phyloP scores from a whole-genome alignment of 1,140 invertebrate genomes.

The Cardiocondyla obscurior region DNA sequence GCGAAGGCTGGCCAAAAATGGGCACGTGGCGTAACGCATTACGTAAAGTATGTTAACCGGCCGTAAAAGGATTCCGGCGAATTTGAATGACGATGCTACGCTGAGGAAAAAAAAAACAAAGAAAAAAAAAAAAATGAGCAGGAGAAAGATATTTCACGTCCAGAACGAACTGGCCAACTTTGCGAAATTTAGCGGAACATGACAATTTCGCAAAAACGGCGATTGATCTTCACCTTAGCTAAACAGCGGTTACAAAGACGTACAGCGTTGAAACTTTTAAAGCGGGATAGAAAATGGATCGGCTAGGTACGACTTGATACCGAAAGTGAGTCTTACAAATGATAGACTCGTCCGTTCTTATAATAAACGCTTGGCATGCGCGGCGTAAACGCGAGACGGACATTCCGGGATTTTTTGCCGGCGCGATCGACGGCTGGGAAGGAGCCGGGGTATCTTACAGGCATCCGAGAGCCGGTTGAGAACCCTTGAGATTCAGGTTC shows the following conservation, averaged over 20 bases:
- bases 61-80: conserved; percentile 73
- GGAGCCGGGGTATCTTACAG: background rate
- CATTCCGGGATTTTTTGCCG: conserved; percentile 8
- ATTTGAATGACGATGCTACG: conserved; percentile 71
- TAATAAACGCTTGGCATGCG: background rate
- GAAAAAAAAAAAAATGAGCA: background rate
- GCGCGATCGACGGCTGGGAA: background rate
- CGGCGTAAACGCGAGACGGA: background rate
- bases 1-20: conserved; percentile 71
- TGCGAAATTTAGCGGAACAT: conserved; percentile 13
- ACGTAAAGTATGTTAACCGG: conserved; percentile 69
- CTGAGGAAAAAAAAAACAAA: background rate
- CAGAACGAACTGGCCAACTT: background rate
- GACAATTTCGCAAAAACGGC: background rate
- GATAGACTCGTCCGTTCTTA: background rate
- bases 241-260: background rate
- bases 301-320: background rate
- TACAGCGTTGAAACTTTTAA: background rate
- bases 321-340: conserved; percentile 10
- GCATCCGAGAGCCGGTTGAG: conserved; percentile 75
- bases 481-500: conserved; percentile 82
- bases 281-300: background rate
- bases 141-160: background rate
- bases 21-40: conserved; percentile 69
- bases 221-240: background rate